Conservation (phyloP, 2,797 vertebrate species). For the Distichodus sexfasciatus region DNA sequence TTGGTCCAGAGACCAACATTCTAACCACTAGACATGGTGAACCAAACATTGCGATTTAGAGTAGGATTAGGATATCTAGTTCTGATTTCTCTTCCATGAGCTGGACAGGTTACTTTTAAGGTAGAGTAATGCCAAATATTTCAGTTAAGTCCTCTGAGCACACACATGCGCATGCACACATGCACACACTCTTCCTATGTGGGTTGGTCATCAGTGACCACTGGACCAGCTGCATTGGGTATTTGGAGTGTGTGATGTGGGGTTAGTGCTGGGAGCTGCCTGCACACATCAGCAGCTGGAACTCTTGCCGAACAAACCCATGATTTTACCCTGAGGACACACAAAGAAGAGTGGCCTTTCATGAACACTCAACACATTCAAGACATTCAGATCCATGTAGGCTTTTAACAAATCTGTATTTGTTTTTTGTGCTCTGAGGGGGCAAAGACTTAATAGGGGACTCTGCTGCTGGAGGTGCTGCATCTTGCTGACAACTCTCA, state of each 20-base stretch:
- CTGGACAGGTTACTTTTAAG: not conserved
- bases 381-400: not conserved
- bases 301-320: conserved; percentile 13
- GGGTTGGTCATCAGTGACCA: not conserved
- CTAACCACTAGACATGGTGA: too few relatives aligned
- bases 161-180: not conserved
- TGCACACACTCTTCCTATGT: too few relatives aligned
- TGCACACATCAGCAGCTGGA: conserved; percentile 28
- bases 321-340: conserved; percentile 44
- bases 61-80: not conserved
- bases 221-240: not conserved
- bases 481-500: too few relatives aligned
- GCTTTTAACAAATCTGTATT: not conserved
- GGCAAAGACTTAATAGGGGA: too few relatives aligned
- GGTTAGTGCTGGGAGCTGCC: not conserved
- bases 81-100: not conserved
- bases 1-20: too few relatives aligned
- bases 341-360: conserved; percentile 23
- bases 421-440: too few relatives aligned
- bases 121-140: not conserved
- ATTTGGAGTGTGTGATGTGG: not conserved
- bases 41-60: too few relatives aligned
- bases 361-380: conserved; percentile 2
- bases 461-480: too few relatives aligned
- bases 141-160: not conserved